Evolutionary conservation across 2,888 invertebrate species (phyloP), one percentile per base, ranked within the genome.

Genomic region (Drosophila gaucha): DNA sequence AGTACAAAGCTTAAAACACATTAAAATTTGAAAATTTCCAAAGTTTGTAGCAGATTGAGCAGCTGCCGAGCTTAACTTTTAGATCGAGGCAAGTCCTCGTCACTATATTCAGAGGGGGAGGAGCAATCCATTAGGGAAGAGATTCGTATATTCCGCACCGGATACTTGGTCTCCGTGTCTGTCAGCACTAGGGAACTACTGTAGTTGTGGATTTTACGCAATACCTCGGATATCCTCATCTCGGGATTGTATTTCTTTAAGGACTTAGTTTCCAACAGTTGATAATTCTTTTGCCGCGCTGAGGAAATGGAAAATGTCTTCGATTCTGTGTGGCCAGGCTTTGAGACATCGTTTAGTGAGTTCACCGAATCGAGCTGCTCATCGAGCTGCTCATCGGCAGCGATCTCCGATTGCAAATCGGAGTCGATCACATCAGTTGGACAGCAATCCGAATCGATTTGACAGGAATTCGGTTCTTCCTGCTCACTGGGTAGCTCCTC

Each of bases 31-130:
- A n/a, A n/a, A n/a, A n/a, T n/a, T n/a, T n/a, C n/a, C n/a, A 22
- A 30, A 9, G 1, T 6, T 26, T 36, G 10, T 1, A 31, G 18
- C 33, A 62, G 63, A 33, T 51, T 20, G 52, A 62, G 62, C 33
- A 38, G 52, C 10, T 26, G 1, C 1, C 4, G 26, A 39, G 14
- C 10, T 43, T 60, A 46, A 1, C 3, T 4, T 33, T 9, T 14
- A 4, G 10, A 9, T 10, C n/a, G 1, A 2, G n/a, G 16, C 0
- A 20, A 20, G 0, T 28, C 26, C 2, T 36, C 26, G 3, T 52
- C 22, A 3, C n/a, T n/a, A 28, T 2, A 28, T 9, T 51, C 36
- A 1, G 28, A 52, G 4, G 5, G n/a, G 0, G 28, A 36, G 9
- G 33, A 9, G 3, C 9, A 12, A 1, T 22, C 26, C 50, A 10